phyloP scores from a whole-genome alignment of 2,888 invertebrate species.

The Hermaeophaga mercurialis region DNA sequence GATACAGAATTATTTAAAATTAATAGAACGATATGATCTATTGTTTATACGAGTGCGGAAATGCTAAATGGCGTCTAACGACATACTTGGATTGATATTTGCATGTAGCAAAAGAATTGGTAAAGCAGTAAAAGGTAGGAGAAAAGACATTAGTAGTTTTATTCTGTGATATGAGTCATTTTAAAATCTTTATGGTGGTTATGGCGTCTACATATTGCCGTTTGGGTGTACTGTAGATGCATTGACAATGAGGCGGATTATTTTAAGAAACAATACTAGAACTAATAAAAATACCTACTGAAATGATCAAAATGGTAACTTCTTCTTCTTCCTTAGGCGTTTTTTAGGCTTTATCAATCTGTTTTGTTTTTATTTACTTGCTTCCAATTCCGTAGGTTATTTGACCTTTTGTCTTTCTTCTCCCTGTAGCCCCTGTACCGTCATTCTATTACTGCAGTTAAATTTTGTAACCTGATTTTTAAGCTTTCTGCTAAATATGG shows the following conservation, averaged over 20 bases:
- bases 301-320: too few species aligned
- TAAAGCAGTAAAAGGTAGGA: slow-evolving; percentile 7
- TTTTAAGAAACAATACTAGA: background rate
- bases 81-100: slow-evolving; percentile 11
- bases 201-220: slow-evolving; percentile 11
- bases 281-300: too few species aligned
- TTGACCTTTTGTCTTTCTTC: too few species aligned
- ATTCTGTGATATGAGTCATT: slow-evolving; percentile 7
- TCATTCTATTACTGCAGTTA: too few species aligned
- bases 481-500: too few species aligned
- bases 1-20: slow-evolving; percentile 9
- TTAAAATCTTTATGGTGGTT: slow-evolving; percentile 5
- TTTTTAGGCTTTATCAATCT: too few species aligned
- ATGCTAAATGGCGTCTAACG: slow-evolving; percentile 6
- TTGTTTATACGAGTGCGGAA: slow-evolving; percentile 14
- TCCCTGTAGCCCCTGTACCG: too few species aligned
- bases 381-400: too few species aligned
- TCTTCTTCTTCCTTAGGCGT: too few species aligned
- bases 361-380: too few species aligned
- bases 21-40: slow-evolving; percentile 15
- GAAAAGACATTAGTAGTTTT: slow-evolving; percentile 10
- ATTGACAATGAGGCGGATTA: slow-evolving; percentile 1
- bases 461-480: too few species aligned
- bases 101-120: slow-evolving; percentile 14
- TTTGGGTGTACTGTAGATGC: background rate